phyloP scores from a whole-genome alignment of 2,888 invertebrate species.

The Epinotia brunnichana region DNA sequence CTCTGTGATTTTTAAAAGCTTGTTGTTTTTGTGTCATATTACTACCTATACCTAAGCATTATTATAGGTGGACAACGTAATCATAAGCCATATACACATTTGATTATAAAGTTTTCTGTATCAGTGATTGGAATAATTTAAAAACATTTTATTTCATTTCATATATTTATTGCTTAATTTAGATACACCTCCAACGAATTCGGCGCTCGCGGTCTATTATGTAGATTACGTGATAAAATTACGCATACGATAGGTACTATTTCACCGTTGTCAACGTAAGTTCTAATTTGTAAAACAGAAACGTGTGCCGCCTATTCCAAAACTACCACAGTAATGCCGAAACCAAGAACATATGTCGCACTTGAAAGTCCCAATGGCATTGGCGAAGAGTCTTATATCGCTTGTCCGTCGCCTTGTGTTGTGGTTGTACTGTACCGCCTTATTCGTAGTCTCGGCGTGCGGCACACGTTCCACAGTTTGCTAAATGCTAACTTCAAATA shows the following conservation, averaged over 20 bases:
- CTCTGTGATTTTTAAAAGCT: too few species aligned
- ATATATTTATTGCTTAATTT: too few species aligned
- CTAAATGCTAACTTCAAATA: slow-evolving; percentile 67
- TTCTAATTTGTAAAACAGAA: slow-evolving; percentile 55
- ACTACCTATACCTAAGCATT: too few species aligned
- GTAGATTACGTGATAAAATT: slow-evolving; percentile 35
- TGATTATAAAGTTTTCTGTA: too few species aligned
- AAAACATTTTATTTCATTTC: too few species aligned
- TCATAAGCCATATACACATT: too few species aligned
- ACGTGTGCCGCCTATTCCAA: slow-evolving; percentile 45
- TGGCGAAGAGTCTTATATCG: slow-evolving; percentile 11
- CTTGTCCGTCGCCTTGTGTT: slow-evolving; percentile 1
- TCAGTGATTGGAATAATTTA: too few species aligned
- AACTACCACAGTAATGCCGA: slow-evolving; percentile 1
- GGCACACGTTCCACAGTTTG: slow-evolving; percentile 58
- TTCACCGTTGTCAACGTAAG: slow-evolving; percentile 30
- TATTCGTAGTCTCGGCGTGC: slow-evolving; percentile 60
- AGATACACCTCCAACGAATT: too few species aligned
- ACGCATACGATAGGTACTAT: slow-evolving; percentile 15
- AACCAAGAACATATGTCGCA: slow-evolving; percentile 3
- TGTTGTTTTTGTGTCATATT: too few species aligned
- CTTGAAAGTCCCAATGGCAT: slow-evolving; percentile 6
- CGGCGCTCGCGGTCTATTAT: slow-evolving; percentile 8
- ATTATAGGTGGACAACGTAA: too few species aligned
- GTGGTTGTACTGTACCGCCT: slow-evolving; percentile 21